Percentiles rank a stretch among this genome's conserved stretches.
Evolutionary conservation across 2,797 vertebrate species (phyloP).

Genomic region (Avahi laniger): DNA sequence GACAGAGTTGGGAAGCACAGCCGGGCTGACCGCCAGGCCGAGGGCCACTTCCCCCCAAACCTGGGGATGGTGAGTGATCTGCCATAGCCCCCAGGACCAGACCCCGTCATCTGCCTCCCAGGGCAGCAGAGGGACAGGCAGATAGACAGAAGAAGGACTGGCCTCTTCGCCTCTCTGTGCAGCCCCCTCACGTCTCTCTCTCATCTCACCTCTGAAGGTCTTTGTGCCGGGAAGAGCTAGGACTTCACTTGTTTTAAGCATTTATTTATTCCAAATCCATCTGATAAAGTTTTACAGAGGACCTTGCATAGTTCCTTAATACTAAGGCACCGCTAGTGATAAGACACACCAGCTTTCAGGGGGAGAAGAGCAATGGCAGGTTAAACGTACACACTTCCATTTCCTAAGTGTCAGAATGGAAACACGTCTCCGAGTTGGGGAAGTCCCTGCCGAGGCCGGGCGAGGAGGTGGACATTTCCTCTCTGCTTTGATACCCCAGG

Average conservation of each 20-base stretch:
- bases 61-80: accelerated
- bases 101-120: background rate
- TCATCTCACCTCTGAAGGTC: too few relatives aligned
- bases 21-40: accelerated
- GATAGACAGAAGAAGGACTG: background rate
- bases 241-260: background rate
- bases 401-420: too few relatives aligned
- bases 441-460: background rate
- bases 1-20: background rate
- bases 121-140: background rate
- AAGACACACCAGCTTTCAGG: background rate
- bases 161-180: background rate
- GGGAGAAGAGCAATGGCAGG: too few relatives aligned
- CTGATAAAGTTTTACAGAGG: background rate
- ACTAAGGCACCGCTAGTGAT: background rate
- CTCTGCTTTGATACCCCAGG: background rate
- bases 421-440: background rate
- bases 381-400: accelerated
- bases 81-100: background rate
- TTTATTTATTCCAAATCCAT: background rate
- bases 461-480: background rate
- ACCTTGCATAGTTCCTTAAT: background rate
- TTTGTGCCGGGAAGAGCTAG: background rate
- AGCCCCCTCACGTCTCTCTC: accelerated
- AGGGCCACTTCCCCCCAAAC: background rate